Base-by-base conservation (phyloP, 2,797 vertebrate species). In the Amblyopsis hoosieri region DNA sequence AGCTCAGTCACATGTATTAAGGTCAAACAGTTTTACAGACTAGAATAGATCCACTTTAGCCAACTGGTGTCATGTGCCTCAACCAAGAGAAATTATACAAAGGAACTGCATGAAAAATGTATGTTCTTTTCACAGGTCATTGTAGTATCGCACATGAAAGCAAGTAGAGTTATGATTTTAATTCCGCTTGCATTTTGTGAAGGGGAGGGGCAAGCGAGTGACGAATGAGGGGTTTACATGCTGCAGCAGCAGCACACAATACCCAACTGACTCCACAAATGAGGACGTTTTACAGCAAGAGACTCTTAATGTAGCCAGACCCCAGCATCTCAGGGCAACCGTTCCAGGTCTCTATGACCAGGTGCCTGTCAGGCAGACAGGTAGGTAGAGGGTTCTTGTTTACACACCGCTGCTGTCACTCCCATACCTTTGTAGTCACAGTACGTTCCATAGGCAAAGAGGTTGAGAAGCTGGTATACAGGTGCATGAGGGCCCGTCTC, bases 401-500 rank as follows among this genome's bases (percentile, higher is more conserved):
- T 81, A 89, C 83, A 83, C 75, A 53, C 65, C 3, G 23, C 23
- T 69, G 66, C 75, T 73, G 75, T 66, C 61, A 52, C 78, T 74
- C 74, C 72, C 81, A 56, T 92, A 98, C 97, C 96, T 94, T 97
- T 92, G 85, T 98, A 98, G 90, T 98, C 96, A 50, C 95, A 93
- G 73, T 98, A 98, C 55, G 96, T 98, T 89, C 97, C 96, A 66
- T 98, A 98, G 65, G 96, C 96, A 78, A 98, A 98, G 86, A 98
- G 94, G 72, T 96, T 96, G 80, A 98, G 95, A 62, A 98, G 94
- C 73, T 96, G 96, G 86, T 94, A 97, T 6, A 96, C 90, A 3
- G 96, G 93, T 42, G 96, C 95, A 65, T 98, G 96, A 78, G 93
- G 93, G 72, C 93, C 92, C 0, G 90, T 90, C 90, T 94, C 93